Evolutionary conservation across 1,140 invertebrate species (phyloP).

Genomic region (Aphidius gifuensis): DNA sequence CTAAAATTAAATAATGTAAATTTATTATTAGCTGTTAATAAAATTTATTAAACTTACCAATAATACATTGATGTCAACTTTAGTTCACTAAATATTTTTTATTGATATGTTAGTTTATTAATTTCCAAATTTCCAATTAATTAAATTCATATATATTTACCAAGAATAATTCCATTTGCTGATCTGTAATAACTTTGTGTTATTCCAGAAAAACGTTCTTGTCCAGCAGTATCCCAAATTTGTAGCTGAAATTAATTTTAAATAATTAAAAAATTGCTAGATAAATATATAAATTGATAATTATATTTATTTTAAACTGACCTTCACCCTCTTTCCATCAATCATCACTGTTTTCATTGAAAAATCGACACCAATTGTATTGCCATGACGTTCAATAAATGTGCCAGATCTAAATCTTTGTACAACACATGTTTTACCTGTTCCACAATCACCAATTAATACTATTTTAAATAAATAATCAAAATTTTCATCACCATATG

Average conservation of each 20-base stretch:
- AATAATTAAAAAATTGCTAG: no score
- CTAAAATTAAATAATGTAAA: no score
- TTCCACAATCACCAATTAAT: constrained; percentile 78
- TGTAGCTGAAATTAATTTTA: constrained; percentile 80
- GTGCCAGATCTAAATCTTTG: constrained; percentile 91
- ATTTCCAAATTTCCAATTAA: constrained; percentile 5
- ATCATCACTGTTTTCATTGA: constrained; percentile 93
- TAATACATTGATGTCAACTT: no score
- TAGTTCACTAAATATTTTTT: constrained; percentile 13
- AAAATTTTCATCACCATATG: constrained; percentile 67
- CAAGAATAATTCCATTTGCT: constrained; percentile 85
- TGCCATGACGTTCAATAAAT: constrained; percentile 88
- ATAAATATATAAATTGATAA: no score
- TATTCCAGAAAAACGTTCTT: constrained; percentile 89
- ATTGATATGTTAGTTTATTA: background rate
- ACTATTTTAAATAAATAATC: constrained; percentile 84
- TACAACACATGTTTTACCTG: constrained; percentile 83
- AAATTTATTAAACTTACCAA: no score
- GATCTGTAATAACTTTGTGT: constrained; percentile 93
- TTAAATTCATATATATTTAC: constrained; percentile 44
- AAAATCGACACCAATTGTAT: constrained; percentile 94
- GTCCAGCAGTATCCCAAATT: constrained; percentile 93
- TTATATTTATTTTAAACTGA: no score
- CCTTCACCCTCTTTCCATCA: constrained; percentile 91
- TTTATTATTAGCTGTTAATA: no score